Percentiles rank a stretch among this genome's conserved stretches.
These are phyloP conservation scores for Catharus fuscescens DNA, from an alignment of 2,113 vertebrate genomes.

Conservation along the genomic window DNA sequence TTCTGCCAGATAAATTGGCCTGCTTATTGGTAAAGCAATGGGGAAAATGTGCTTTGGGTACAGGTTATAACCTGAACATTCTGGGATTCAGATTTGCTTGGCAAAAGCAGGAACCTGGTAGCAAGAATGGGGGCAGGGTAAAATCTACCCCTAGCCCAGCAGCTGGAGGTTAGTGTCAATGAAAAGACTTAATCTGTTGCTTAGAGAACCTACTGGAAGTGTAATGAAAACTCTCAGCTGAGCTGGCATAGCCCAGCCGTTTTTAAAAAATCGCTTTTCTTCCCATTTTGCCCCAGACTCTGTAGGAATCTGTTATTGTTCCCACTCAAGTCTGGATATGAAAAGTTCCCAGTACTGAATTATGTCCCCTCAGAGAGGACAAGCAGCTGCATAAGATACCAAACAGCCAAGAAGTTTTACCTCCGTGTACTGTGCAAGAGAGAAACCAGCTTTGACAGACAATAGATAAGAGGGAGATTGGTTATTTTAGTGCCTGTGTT, in stretches of 20 bases:
- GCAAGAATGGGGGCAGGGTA: not conserved
- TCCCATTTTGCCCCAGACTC: not conserved
- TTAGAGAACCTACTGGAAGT: not conserved
- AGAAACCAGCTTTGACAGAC: not conserved
- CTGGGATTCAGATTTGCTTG: not conserved
- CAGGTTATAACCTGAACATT: not conserved
- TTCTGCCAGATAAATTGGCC: not conserved
- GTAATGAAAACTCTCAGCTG: not conserved
- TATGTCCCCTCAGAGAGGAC: not conserved
- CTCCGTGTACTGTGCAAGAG: not conserved
- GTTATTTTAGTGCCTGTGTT: not conserved
- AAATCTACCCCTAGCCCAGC: not conserved
- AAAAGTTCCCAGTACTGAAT: not conserved
- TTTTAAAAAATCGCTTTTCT: not conserved
- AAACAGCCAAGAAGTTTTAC: not conserved
- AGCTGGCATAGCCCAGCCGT: not conserved
- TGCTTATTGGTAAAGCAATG: not conserved
- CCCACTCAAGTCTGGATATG: accelerated
- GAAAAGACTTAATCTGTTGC: not conserved
- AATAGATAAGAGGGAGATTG: not conserved
- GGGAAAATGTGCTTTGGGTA: not conserved
- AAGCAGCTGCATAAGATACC: not conserved
- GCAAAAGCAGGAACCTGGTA: not conserved
- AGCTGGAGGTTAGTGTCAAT: not conserved
- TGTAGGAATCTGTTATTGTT: not conserved